Percentiles rank a stretch among this genome's conserved stretches.
Evolutionary conservation across 2,888 invertebrate species (phyloP).

Genomic region (Agriotes lineatus): DNA sequence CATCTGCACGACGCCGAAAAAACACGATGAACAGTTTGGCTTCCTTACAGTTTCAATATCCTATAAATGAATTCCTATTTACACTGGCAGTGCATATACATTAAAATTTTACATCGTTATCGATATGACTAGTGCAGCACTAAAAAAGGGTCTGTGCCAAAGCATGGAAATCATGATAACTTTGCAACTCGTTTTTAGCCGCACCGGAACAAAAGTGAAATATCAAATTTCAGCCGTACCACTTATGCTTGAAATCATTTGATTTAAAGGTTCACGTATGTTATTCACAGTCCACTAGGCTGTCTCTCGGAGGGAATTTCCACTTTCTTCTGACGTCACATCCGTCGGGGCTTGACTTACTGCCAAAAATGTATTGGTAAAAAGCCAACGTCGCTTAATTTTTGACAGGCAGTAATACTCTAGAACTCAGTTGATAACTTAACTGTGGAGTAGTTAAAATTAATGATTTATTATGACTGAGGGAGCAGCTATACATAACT

Average conservation of each 20-base stretch:
- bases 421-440: conserved; percentile 4
- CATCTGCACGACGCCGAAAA: background rate
- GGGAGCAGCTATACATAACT: too few species aligned
- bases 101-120: conserved; percentile 27
- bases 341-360: conserved; percentile 59
- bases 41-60: background rate
- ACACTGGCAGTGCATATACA: conserved; percentile 31
- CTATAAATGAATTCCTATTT: conserved; percentile 14
- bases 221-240: conserved; percentile 4
- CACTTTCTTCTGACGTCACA: conserved; percentile 62
- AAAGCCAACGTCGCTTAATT: conserved; percentile 18
- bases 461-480: too few species aligned
- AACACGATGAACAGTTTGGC: background rate
- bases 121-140: conserved; percentile 29
- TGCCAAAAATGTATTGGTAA: conserved; percentile 52
- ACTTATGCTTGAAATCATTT: conserved; percentile 1
- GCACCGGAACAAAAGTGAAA: background rate
- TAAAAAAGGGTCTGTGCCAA: too few species aligned
- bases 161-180: conserved; percentile 5
- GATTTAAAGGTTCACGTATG: conserved; percentile 45
- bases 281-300: conserved; percentile 58
- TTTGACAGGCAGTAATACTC: conserved; percentile 10
- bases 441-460: too few species aligned
- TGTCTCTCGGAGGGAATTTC: conserved; percentile 64
- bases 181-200: conserved; percentile 25